Percentiles rank a stretch among this genome's conserved stretches.
Evolutionary conservation across 2,113 vertebrate species (phyloP).

Genomic region (Odontesthes bonariensis): DNA sequence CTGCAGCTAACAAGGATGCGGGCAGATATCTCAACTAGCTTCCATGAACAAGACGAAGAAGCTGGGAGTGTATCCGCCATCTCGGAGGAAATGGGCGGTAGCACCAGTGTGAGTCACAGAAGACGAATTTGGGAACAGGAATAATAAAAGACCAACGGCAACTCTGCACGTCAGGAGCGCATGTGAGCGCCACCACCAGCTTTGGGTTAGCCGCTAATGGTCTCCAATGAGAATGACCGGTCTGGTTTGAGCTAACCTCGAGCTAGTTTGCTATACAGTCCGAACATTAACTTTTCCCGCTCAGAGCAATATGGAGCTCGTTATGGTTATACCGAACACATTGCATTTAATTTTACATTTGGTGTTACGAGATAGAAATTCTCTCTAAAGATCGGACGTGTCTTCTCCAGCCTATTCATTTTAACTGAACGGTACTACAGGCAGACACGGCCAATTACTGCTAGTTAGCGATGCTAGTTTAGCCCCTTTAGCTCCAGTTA

Average conservation of each 20-base stretch:
- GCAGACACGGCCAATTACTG: slow-evolving; percentile 14
- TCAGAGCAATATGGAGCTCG: background rate
- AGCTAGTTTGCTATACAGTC: slow-evolving; percentile 5
- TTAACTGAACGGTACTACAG: slow-evolving; percentile 10
- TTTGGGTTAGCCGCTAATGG: slow-evolving; percentile 39
- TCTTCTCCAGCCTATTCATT: background rate
- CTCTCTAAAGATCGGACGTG: no score
- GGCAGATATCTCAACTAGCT: background rate
- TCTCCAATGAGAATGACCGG: slow-evolving; percentile 37
- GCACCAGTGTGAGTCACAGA: slow-evolving; percentile 80
- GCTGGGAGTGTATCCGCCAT: slow-evolving; percentile 87
- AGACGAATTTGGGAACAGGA: slow-evolving; percentile 60
- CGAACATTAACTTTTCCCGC: background rate
- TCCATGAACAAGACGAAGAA: slow-evolving; percentile 60
- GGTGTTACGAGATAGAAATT: no score
- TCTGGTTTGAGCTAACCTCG: slow-evolving; percentile 38
- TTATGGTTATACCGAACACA: background rate
- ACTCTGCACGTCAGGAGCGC: background rate
- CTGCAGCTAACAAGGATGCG: background rate
- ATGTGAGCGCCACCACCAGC: slow-evolving; percentile 14
- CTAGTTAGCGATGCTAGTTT: slow-evolving; percentile 31
- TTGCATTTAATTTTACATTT: background rate
- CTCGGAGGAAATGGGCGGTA: slow-evolving; percentile 85
- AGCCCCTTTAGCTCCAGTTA: slow-evolving; percentile 42
- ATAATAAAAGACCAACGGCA: background rate